Conservation (phyloP, 2,888 invertebrate genomes). For the Cerceris rybyensis region DNA sequence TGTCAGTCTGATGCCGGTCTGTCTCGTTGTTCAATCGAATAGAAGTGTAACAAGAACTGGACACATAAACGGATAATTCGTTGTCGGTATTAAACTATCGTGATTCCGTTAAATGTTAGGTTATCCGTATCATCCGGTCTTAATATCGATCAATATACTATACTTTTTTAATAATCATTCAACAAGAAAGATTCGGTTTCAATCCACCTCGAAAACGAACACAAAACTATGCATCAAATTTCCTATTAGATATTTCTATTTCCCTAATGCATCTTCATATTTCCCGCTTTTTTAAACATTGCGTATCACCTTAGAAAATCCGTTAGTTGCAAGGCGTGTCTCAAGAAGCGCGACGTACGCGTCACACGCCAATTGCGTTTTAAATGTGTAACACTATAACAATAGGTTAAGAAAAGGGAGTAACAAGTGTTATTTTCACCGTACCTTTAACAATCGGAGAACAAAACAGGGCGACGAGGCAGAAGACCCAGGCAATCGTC, state of each 20-base stretch:
- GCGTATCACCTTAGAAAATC: no score
- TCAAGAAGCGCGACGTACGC: no score
- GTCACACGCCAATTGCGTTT: not conserved
- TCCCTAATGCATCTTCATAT: no score
- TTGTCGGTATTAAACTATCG: not conserved
- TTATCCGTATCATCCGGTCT: not conserved
- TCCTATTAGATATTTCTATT: no score
- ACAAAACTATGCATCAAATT: no score
- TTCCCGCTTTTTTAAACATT: no score
- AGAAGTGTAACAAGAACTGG: slow-evolving; percentile 23
- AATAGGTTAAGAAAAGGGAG: slow-evolving; percentile 1
- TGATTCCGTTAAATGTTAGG: no score
- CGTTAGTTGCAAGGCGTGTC: no score
- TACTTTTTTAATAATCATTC: no score
- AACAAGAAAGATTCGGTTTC: no score
- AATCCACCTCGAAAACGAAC: no score
- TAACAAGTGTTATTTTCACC: slow-evolving; percentile 17
- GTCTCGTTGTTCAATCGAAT: slow-evolving; percentile 30
- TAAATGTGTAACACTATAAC: not conserved
- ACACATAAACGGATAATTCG: slow-evolving; percentile 12
- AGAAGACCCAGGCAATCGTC: slow-evolving; percentile 72
- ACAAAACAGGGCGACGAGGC: slow-evolving; percentile 70
- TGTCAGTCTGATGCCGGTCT: slow-evolving; percentile 20
- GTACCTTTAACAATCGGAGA: slow-evolving; percentile 74
- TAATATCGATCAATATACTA: not conserved